phyloP scores from a whole-genome alignment of 2,797 vertebrate species.

The Galago senegalensis region DNA sequence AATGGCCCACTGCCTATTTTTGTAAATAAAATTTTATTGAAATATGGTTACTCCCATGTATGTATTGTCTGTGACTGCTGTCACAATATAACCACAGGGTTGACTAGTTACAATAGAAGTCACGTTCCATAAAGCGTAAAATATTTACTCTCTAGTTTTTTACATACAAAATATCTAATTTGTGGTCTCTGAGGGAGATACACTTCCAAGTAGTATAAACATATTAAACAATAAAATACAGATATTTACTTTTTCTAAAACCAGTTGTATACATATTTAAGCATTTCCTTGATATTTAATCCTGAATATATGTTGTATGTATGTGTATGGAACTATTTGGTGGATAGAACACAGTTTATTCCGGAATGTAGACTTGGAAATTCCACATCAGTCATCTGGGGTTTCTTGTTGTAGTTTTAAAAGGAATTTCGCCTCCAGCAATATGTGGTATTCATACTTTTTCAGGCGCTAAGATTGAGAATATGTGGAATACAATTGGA shows the following conservation, averaged over 20 bases:
- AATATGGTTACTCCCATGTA: neutral
- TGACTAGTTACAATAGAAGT: neutral
- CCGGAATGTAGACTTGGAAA: neutral
- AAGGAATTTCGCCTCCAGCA: neutral
- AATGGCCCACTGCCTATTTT: neutral
- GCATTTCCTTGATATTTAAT: conserved; percentile 21
- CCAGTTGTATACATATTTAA: neutral
- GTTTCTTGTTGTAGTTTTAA: conserved; percentile 39
- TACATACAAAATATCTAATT: neutral
- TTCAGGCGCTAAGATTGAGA: neutral
- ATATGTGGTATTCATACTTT: neutral
- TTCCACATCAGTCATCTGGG: neutral
- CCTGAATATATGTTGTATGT: neutral
- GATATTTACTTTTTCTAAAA: neutral
- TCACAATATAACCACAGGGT: neutral
- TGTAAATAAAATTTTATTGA: neutral
- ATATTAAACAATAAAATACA: neutral
- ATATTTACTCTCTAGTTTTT: conserved; percentile 7
- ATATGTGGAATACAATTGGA: neutral
- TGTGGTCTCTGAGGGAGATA: neutral
- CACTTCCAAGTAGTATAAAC: neutral
- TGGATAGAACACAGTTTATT: neutral
- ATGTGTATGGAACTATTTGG: neutral
- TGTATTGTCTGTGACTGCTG: neutral
- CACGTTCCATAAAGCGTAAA: neutral